A percentile compares a stretch with the other conserved stretches of the same genome.
phyloP scores from a whole-genome alignment of 2,888 invertebrate genomes.

The Melikaiella ostensackeni region DNA sequence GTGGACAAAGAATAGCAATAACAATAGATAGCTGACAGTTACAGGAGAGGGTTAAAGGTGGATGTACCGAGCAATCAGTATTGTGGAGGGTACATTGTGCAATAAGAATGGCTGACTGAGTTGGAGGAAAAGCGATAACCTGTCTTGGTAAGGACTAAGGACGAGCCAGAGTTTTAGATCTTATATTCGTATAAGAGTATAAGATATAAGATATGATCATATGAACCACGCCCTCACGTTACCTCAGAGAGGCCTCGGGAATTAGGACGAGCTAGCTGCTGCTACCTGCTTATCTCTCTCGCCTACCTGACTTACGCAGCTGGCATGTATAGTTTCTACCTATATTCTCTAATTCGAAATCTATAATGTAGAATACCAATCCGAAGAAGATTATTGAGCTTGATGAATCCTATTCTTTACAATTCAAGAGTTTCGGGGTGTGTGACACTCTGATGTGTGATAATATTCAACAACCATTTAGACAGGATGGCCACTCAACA shows the following conservation, averaged over 20 bases:
- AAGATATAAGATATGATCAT: constrained; percentile 9
- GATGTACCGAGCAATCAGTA: not conserved
- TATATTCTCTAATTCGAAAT: not conserved
- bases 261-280: constrained; percentile 52
- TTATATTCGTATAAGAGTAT: constrained; percentile 14
- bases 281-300: constrained; percentile 54
- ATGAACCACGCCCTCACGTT: constrained; percentile 33
- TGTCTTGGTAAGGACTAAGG: constrained; percentile 5
- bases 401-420: not conserved
- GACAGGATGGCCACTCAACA: no score
- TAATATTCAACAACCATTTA: no score
- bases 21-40: constrained; percentile 16
- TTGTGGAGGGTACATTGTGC: not conserved
- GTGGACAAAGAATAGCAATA: not conserved
- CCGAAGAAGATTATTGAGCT: not conserved
- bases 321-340: not conserved
- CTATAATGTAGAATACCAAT: not conserved
- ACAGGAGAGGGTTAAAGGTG: constrained; percentile 13
- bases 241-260: constrained; percentile 29
- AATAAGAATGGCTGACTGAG: not conserved
- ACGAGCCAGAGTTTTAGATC: not conserved
- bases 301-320: constrained; percentile 58
- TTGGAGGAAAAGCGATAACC: constrained; percentile 12
- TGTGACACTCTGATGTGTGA: no score
- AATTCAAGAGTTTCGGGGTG: no score